Evolutionary conservation across 2,113 vertebrate species (phyloP), one percentile per base, ranked within the genome.

Genomic region (Clarias macrocephalus): DNA sequence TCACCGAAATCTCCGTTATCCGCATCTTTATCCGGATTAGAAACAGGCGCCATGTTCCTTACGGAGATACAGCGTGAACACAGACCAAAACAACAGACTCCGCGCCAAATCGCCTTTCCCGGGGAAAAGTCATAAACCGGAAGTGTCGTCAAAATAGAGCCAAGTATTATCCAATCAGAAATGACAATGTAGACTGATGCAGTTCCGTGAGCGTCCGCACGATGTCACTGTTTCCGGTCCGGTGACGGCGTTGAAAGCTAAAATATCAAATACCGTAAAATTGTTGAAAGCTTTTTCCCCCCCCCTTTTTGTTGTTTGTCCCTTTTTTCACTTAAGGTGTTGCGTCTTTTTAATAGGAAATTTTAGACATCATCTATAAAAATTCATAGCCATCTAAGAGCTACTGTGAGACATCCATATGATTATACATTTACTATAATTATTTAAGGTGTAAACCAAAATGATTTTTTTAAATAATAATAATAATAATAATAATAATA

Each of bases 21-120:
- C 86, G 87, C 68, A 52, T 95, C 94, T 89, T 95, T 96, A 18
- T 94, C 94, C 11, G 92, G 37, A 85, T 94, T 94, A 37, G 93
- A 94, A 15, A 95, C 94, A 0, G 94, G 95, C 80, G 94, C 91
- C 95, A 96, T 95, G 9, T 10, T 7, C 84, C 73, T 9, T 2
- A 5, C 9, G 8, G 10, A 42, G 33, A 3, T 15, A 5, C 72
- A 60, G 18, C 0, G 5, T 1, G 12, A 37, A 48, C 23, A 18
- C 54, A 2, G 60, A 5, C 72, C 83, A 90, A 89, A 85, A 94
- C 91, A 94, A 93, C 90, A 92, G 89, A 85, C 52, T 91, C 90
- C 92, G 94, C 95, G 95, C 94, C 94, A 95, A 95, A 91, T 90
- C 62, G 3, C 12, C 80, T 95, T 95, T 93, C 94, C 94, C 94